Evolutionary conservation across 2,797 vertebrate species (phyloP), one percentile per base, ranked within the genome.

Genomic region (Syngnathus acus): DNA sequence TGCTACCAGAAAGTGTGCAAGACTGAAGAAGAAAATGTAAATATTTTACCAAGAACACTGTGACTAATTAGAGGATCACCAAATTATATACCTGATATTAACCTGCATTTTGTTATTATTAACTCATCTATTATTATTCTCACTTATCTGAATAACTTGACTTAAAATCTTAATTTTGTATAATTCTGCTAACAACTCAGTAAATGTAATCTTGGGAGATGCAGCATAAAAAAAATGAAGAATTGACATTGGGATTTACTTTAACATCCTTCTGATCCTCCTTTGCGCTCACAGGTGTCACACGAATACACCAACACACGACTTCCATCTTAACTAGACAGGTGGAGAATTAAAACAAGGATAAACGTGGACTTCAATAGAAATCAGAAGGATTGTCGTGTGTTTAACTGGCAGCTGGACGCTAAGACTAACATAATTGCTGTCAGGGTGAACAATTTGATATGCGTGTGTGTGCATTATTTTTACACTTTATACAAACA

Each of bases 391-490:
- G 59, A 9, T 32, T 0, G n/a, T 16, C 38, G 16, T 40, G 23
- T 61, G 39, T 61, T 42, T 61, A 42, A 14, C n/a, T 42, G 59
- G 9, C n/a, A 42, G 59, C 39, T 61, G 59, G 59, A 5, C 11
- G n/a, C 11, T 23, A 61, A 61, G 8, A 61, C 59, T 42, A 42
- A 14, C n/a, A 42, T 61, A 61, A 61, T 61, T 61, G 40, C n/a
- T 61, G 40, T 21, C 59, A 43, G 59, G 10, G n/a, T 61, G 39
- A 21, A 42, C n/a, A 42, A 6, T 42, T 10, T 10, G 19, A 61
- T 23, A 16, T 57, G 54, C 59, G 19, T 60, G 32, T 62, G 32
- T 47, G n/a, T 19, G 7, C 39, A 19, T 45, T 47, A 38, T 65
- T 19, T 68, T 48, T 23, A 54, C 21, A 9, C 51, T 1, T 4